These are phyloP conservation scores for Torymus texanus DNA, from an alignment of 2,888 invertebrate species.

Conservation along the genomic window DNA sequence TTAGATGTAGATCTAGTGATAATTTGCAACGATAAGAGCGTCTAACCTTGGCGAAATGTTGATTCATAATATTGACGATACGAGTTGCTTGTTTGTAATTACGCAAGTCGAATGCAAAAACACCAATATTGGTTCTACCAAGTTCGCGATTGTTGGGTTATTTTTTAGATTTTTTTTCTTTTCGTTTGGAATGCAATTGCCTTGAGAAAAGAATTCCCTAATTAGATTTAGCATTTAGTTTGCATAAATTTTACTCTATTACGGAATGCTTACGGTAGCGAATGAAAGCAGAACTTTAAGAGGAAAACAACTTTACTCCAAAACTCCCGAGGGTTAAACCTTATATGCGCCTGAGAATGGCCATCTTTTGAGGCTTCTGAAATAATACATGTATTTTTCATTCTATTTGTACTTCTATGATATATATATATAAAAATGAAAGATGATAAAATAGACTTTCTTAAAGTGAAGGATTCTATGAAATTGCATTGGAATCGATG, in stretches of 20 bases:
- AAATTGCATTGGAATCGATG: slow-evolving; percentile 41
- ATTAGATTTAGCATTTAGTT: neutral
- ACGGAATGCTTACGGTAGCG: too few relatives aligned
- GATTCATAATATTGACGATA: too few relatives aligned
- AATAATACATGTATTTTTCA: neutral
- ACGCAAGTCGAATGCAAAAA: too few relatives aligned
- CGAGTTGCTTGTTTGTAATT: too few relatives aligned
- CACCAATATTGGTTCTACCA: too few relatives aligned
- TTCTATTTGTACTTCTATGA: neutral
- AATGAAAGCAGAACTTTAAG: neutral
- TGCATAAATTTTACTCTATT: neutral
- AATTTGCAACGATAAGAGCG: too few relatives aligned
- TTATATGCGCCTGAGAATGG: slow-evolving; percentile 13
- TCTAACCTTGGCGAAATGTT: too few relatives aligned
- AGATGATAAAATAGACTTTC: slow-evolving; percentile 12
- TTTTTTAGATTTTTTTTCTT: too few relatives aligned
- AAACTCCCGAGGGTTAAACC: slow-evolving; percentile 19
- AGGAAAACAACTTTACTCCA: neutral
- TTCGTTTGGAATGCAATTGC: neutral
- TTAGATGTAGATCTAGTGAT: too few relatives aligned
- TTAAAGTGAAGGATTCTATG: slow-evolving; percentile 23
- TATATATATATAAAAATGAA: slow-evolving; percentile 2
- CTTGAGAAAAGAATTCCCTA: too few relatives aligned
- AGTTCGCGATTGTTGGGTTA: too few relatives aligned
- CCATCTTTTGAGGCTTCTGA: slow-evolving; percentile 21